These are phyloP conservation scores for Enteromius treurensis DNA, from an alignment of 2,797 vertebrate species.

Conservation along the genomic window DNA sequence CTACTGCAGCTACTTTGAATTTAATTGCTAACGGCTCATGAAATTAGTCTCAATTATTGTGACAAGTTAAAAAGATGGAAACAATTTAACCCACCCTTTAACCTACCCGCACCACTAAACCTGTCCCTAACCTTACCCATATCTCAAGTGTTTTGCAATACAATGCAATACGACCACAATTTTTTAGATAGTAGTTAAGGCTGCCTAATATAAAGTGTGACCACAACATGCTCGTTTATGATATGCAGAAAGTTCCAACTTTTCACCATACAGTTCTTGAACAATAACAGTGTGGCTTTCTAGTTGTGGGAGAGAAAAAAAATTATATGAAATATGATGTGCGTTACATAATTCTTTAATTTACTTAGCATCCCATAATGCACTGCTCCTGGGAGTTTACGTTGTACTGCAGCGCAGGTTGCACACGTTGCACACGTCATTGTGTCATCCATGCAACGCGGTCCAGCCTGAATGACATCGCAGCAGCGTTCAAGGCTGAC, in stretches of 20 bases:
- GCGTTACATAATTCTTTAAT: slow-evolving; percentile 29
- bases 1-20: background rate
- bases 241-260: slow-evolving; percentile 5
- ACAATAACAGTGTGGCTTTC: slow-evolving; percentile 20
- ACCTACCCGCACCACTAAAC: too few species aligned
- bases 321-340: slow-evolving; percentile 16
- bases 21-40: background rate
- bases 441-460: slow-evolving; percentile 32
- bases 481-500: slow-evolving; percentile 27
- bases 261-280: background rate
- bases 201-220: too few species aligned
- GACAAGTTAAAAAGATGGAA: too few species aligned
- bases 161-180: too few species aligned
- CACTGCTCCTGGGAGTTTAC: slow-evolving; percentile 30
- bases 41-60: background rate
- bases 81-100: too few species aligned
- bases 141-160: too few species aligned
- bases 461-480: slow-evolving; percentile 53
- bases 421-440: slow-evolving; percentile 52
- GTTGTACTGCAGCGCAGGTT: slow-evolving; percentile 22
- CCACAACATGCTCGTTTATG: background rate
- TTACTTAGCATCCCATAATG: slow-evolving; percentile 41
- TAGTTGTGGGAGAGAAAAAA: slow-evolving; percentile 33
- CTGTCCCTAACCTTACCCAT: too few species aligned
- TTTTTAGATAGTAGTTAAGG: too few species aligned